Base-by-base conservation (phyloP, 2,797 vertebrate genomes). In the Mallotus villosus region DNA sequence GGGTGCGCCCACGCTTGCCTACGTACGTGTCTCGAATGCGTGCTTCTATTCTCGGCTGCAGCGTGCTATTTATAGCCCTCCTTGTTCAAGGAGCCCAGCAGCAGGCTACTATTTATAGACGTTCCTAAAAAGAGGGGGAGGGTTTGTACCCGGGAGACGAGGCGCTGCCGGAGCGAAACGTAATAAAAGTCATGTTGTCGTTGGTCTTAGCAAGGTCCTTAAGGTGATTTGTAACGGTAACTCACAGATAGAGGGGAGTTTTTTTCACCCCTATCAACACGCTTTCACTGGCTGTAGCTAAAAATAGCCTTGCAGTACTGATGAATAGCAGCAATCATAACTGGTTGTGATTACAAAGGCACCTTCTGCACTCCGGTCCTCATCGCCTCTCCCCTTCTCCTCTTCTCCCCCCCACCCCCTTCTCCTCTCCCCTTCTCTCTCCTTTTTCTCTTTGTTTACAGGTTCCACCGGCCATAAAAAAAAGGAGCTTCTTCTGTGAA, bases 391-490 rank as follows among this genome's bases (percentile, higher is more conserved):
- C 8, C 51, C 21, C 37, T 25, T 4, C 21, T 24, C 14, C 71
- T 6, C 53, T 58, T n/a, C 32, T 61, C 16, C 63, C 55, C 58
- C 41, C 70, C n/a, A n/a, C n/a, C n/a, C n/a, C n/a, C n/a, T 32
- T 6, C 51, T 25, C 37, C 32, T 4, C 21, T 24, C 14, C 71
- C 5, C 53, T 58, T n/a, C 32, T 61, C 16, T 59, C 55, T 63
- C 41, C 70, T 27, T 19, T 25, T 1, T 67, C 37, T 83, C 68
- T 76, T 9, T 76, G 63, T 69, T 64, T 78, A 0, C 84, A 99
- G 97, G 94, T 99, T 99, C 92, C 97, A 99, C 91, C 96, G 97
- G 92, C 97, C 97, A 74, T 99, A 97, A 95, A 12, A 46, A 37
- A 14, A 46, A 91, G 84, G 92, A 83, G 78, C 97, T 98, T 98